These are phyloP conservation scores for Asarcornis scutulata DNA, from an alignment of 2,113 vertebrate species.

Conservation along the genomic window DNA sequence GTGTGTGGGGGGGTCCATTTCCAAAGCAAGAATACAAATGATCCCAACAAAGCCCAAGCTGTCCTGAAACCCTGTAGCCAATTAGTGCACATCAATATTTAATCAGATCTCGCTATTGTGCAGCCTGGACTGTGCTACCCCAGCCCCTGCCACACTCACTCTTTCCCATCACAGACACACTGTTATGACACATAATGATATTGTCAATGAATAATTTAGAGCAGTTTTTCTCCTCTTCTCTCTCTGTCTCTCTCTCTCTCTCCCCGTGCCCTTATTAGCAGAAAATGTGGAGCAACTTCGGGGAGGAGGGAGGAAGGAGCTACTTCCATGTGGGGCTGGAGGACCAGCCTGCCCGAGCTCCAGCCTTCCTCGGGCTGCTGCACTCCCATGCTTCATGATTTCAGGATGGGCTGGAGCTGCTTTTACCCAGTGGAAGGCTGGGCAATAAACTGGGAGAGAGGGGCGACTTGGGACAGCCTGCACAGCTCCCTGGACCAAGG, in stretches of 20 bases:
- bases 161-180: slow-evolving; percentile 81
- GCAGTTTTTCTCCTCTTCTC: slow-evolving; percentile 71
- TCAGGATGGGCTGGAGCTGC: neutral
- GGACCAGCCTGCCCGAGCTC: neutral
- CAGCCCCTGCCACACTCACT: slow-evolving; percentile 82
- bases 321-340: neutral
- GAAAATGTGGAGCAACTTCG: slow-evolving; percentile 68
- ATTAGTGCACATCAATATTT: slow-evolving; percentile 98
- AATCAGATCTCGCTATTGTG: slow-evolving; percentile 89
- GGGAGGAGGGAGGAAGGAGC: slow-evolving; percentile 45
- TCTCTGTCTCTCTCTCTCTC: slow-evolving; percentile 50
- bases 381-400: neutral
- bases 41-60: slow-evolving; percentile 91
- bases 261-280: slow-evolving; percentile 72
- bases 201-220: slow-evolving; percentile 93
- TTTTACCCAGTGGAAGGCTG: neutral
- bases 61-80: slow-evolving; percentile 95
- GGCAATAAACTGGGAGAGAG: neutral
- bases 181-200: slow-evolving; percentile 99
- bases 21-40: slow-evolving; percentile 86
- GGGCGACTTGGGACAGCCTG: neutral
- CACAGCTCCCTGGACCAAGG: neutral
- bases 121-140: slow-evolving; percentile 73
- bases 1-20: slow-evolving; percentile 68
- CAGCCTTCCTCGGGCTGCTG: neutral